phyloP scores from a whole-genome alignment of 1,140 invertebrate genomes.

The Diorhabda sublineata region DNA sequence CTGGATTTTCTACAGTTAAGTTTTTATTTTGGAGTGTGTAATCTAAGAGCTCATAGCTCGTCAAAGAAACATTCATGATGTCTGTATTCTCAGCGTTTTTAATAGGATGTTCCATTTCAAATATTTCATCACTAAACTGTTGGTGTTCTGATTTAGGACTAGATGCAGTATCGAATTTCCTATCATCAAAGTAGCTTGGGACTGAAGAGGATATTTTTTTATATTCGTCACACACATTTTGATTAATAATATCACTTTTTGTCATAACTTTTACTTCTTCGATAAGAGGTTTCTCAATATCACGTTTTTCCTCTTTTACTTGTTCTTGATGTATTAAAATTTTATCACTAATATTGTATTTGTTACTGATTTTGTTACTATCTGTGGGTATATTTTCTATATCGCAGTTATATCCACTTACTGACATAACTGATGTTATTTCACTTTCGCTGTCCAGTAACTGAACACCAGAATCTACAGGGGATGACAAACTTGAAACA shows the following conservation, averaged over 20 bases:
- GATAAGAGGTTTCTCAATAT: background rate
- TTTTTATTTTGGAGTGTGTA: constrained; percentile 43
- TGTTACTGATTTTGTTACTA: constrained; percentile 5
- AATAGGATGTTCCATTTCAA: constrained; percentile 41
- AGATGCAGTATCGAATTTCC: background rate
- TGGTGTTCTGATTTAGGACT: constrained; percentile 17
- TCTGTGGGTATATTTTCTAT: constrained; percentile 30
- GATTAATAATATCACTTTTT: constrained; percentile 58
- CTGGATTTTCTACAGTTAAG: constrained; percentile 29
- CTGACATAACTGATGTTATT: constrained; percentile 51
- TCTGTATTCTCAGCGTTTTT: constrained; percentile 34
- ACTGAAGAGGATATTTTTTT: constrained; percentile 28
- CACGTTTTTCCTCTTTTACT: constrained; percentile 4
- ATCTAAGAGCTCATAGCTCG: constrained; percentile 45
- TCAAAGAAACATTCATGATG: constrained; percentile 45
- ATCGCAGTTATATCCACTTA: constrained; percentile 46
- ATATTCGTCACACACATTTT: constrained; percentile 48
- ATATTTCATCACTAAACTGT: constrained; percentile 35
- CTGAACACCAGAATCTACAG: constrained; percentile 53
- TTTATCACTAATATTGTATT: background rate
- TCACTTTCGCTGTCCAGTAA: constrained; percentile 54
- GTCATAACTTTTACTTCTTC: constrained; percentile 32
- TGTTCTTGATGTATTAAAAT: background rate
- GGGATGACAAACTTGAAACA: constrained; percentile 43
- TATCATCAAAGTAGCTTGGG: constrained; percentile 34